Conservation (phyloP, 2,113 vertebrate genomes). For the Rousettus leschenaultii region DNA sequence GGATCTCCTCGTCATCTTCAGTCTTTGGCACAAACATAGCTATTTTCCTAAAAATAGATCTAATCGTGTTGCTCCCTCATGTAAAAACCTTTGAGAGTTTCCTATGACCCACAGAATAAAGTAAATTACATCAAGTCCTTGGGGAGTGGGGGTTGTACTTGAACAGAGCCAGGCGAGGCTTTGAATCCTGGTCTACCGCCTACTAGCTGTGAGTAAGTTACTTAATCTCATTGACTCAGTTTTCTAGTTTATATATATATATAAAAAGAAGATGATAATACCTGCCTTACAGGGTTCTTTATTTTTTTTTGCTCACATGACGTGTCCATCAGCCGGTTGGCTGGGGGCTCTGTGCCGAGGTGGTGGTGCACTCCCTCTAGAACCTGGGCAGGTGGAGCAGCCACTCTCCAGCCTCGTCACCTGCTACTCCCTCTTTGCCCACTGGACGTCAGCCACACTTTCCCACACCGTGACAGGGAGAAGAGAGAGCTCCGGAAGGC, state of each 20-base stretch:
- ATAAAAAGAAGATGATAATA: not conserved
- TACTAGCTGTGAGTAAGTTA: slow-evolving; percentile 27
- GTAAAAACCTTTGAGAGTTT: slow-evolving; percentile 39
- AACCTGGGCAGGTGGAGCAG: not conserved
- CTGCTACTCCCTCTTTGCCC: not conserved
- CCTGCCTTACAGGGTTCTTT: not conserved
- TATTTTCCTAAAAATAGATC: slow-evolving; percentile 47
- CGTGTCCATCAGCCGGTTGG: not conserved
- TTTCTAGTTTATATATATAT: not conserved
- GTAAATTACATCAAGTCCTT: not conserved
- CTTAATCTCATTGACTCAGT: not conserved
- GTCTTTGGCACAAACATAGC: slow-evolving; percentile 9
- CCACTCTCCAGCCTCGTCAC: not conserved
- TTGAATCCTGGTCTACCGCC: not conserved
- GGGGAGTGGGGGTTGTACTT: not conserved
- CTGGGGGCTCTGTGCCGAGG: not conserved
- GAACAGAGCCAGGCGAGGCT: not conserved
- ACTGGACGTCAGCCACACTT: not conserved
- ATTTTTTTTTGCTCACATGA: not conserved
- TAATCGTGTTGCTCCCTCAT: not conserved
- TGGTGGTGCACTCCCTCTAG: not conserved
- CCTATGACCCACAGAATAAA: slow-evolving; percentile 34
- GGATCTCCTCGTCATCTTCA: not conserved
- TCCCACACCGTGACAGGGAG: not conserved
- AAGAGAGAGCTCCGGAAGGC: not conserved